Evolutionary conservation across 2,888 invertebrate genomes (phyloP).

Genomic region (Endotricha flammealis): DNA sequence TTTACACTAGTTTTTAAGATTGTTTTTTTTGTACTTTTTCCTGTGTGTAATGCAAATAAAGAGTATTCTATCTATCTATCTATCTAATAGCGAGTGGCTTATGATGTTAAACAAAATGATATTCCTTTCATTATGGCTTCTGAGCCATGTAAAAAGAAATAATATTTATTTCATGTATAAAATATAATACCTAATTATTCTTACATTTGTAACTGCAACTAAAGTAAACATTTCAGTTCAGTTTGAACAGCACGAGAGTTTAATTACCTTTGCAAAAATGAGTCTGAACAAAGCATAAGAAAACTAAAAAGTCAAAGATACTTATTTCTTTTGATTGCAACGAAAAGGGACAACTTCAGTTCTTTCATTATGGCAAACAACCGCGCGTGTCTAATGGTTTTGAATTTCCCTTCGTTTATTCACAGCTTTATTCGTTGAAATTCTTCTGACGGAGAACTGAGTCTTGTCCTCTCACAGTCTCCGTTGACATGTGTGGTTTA

Average conservation of each 20-base stretch:
- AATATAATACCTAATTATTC: not conserved
- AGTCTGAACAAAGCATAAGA: conserved; percentile 5
- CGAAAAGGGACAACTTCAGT: conserved; percentile 13
- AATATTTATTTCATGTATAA: not conserved
- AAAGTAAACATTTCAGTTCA: not conserved
- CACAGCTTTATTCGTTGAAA: conserved; percentile 12
- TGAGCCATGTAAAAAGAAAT: not conserved
- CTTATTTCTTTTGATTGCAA: conserved; percentile 15
- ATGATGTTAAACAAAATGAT: not conserved
- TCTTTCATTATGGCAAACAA: conserved; percentile 14
- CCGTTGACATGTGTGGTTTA: conserved; percentile 32
- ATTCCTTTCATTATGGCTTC: not conserved
- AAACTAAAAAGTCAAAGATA: conserved; percentile 11
- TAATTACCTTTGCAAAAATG: conserved; percentile 6
- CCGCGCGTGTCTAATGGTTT: conserved; percentile 17
- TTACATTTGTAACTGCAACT: not conserved
- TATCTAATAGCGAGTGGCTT: not conserved
- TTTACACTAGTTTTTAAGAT: too few species aligned
- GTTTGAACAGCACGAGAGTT: conserved; percentile 3
- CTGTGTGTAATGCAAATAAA: too few species aligned
- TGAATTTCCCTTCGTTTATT: conserved; percentile 17
- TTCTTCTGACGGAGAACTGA: conserved; percentile 10
- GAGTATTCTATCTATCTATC: too few species aligned
- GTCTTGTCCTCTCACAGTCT: conserved; percentile 18
- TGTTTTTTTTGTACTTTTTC: too few species aligned